These are phyloP conservation scores for Epinephelus coioides DNA, from an alignment of 2,797 vertebrate genomes.

Conservation along the genomic window DNA sequence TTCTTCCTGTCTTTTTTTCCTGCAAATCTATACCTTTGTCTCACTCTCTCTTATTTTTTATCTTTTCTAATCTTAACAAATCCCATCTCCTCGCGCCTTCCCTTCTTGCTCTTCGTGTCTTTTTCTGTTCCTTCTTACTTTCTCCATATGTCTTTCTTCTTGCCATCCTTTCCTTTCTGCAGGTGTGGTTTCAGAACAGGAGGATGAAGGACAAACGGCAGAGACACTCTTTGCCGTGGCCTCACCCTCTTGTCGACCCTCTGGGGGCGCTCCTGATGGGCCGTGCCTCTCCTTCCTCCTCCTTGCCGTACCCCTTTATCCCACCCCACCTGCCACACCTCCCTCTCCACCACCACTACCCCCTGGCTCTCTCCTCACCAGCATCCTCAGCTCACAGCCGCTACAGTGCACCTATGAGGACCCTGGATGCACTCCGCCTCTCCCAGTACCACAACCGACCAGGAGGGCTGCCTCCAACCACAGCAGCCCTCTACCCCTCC, in stretches of 20 bases:
- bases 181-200: conserved; percentile 86
- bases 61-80: not conserved
- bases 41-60: not conserved
- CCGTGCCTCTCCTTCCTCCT: conserved; percentile 68
- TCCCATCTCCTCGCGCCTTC: not conserved
- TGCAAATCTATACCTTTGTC: not conserved
- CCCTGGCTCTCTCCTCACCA: conserved; percentile 62
- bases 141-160: not conserved
- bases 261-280: conserved; percentile 80
- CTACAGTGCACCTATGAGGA: conserved; percentile 66
- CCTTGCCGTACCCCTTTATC: conserved; percentile 69
- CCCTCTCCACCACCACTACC: conserved; percentile 77
- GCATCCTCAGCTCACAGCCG: conserved; percentile 59
- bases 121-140: not conserved
- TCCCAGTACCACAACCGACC: conserved; percentile 74
- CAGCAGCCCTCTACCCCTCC: conserved; percentile 65
- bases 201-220: conserved; percentile 88
- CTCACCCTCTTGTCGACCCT: conserved; percentile 74
- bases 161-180: not conserved
- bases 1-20: not conserved
- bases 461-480: conserved; percentile 62
- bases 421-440: conserved; percentile 71
- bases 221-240: conserved; percentile 79
- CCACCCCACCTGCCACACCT: conserved; percentile 75
- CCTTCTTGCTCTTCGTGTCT: not conserved